A percentile compares a stretch with the other conserved stretches of the same genome.
Conservation (phyloP, 2,797 vertebrate genomes). For the Varecia variegata region DNA sequence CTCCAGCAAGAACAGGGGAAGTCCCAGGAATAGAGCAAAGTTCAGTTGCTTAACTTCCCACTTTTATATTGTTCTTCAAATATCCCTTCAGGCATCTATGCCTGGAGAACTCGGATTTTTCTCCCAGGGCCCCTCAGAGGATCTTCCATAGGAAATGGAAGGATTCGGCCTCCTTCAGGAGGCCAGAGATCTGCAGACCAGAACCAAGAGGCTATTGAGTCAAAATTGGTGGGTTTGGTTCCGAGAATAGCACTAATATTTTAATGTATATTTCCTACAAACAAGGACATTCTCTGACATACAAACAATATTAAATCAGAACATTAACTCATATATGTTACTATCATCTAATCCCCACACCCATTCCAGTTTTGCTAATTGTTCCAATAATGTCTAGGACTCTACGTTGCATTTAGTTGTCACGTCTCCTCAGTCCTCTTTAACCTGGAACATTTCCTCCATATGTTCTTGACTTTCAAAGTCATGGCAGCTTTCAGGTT, state of each 20-base stretch:
- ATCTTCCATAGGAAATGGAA: not conserved
- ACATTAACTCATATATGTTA: not conserved
- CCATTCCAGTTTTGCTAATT: not conserved
- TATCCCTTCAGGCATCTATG: not conserved
- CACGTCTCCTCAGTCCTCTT: not conserved
- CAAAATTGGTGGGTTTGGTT: not conserved
- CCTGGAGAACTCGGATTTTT: not conserved
- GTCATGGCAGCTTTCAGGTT: not conserved
- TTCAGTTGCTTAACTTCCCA: not conserved
- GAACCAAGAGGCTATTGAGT: not conserved
- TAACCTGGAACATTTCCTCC: not conserved
- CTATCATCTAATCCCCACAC: not conserved
- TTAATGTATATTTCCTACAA: not conserved
- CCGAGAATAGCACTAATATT: not conserved
- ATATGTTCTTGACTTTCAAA: not conserved
- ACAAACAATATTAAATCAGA: not conserved
- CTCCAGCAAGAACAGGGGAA: constrained; percentile 46
- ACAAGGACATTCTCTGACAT: not conserved
- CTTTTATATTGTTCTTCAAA: not conserved
- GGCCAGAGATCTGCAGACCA: not conserved
- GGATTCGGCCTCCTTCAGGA: not conserved
- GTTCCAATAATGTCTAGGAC: not conserved
- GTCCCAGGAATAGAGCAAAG: constrained; percentile 37
- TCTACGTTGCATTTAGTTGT: not conserved
- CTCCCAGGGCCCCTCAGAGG: not conserved